Percentiles rank a stretch among this genome's conserved stretches.
These are phyloP conservation scores for Agapornis roseicollis DNA, from an alignment of 2,113 vertebrate species.

Conservation along the genomic window DNA sequence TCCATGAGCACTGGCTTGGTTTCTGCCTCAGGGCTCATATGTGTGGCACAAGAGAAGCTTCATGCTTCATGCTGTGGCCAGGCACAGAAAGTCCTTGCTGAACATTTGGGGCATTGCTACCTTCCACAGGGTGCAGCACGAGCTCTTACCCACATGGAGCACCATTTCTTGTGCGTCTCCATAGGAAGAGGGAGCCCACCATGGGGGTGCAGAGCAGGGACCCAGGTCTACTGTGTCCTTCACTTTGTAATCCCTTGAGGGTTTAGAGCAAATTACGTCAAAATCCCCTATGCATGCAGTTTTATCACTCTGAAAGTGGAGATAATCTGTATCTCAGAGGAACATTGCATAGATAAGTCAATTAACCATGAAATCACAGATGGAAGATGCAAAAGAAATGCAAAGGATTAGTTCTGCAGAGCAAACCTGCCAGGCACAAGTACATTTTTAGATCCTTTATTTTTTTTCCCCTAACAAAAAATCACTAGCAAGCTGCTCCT, in stretches of 20 bases:
- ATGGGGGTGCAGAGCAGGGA: neutral
- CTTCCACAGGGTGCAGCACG: accelerated
- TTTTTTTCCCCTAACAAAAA: neutral
- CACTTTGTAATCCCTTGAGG: neutral
- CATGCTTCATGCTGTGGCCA: accelerated
- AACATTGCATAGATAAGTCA: constrained; percentile 30
- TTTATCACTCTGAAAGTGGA: constrained; percentile 8
- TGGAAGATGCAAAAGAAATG: constrained; percentile 43
- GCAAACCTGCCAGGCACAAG: constrained; percentile 19
- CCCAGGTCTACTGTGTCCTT: neutral
- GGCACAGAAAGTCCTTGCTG: neutral
- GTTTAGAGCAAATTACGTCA: neutral
- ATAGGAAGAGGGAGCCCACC: neutral
- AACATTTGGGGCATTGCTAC: neutral
- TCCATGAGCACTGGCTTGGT: neutral
- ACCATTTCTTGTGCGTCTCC: neutral
- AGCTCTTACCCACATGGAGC: accelerated
- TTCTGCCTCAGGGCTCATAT: neutral
- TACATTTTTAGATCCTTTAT: neutral
- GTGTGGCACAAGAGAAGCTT: neutral
- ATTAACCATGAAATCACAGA: constrained; percentile 59
- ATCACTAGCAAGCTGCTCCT: neutral
- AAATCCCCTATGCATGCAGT: accelerated
- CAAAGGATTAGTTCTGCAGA: constrained; percentile 29
- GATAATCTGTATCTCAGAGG: constrained; percentile 48